Conservation (phyloP, 2,113 vertebrate species). For the Triplophysa tibetana region DNA sequence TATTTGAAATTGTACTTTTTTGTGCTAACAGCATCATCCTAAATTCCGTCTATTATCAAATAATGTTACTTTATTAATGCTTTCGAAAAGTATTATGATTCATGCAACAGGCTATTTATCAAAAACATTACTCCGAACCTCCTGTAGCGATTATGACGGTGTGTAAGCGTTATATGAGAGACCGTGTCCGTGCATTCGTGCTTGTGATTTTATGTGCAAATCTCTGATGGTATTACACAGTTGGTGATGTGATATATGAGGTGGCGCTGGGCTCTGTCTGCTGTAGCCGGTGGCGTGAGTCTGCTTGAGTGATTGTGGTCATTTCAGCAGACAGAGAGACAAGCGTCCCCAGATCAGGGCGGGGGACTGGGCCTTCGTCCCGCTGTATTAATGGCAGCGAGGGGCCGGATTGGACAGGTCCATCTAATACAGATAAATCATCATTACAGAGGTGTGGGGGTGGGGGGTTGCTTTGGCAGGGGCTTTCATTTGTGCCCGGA, state of each 20-base stretch:
- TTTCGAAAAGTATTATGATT: no score
- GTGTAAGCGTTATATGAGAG: conserved; percentile 19
- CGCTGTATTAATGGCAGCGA: conserved; percentile 76
- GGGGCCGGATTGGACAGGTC: conserved; percentile 73
- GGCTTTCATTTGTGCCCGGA: conserved; percentile 72
- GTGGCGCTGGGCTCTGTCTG: conserved; percentile 55
- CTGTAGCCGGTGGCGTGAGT: conserved; percentile 61
- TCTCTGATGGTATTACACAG: conserved; percentile 38
- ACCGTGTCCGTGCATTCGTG: background rate
- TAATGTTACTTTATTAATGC: no score
- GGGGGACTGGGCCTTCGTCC: conserved; percentile 66
- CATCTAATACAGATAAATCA: conserved; percentile 82
- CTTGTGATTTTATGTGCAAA: conserved; percentile 29
- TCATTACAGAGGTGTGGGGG: conserved; percentile 70
- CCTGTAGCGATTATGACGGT: conserved; percentile 32
- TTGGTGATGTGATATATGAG: conserved; percentile 38
- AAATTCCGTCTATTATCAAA: no score
- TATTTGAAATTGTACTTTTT: no score
- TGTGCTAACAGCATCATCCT: no score
- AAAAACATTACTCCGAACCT: no score
- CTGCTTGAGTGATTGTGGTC: conserved; percentile 76
- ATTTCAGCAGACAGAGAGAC: conserved; percentile 72
- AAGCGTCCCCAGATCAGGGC: conserved; percentile 67
- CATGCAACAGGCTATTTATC: no score
- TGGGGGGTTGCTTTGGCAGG: conserved; percentile 34